Evolutionary conservation across 2,113 vertebrate species (phyloP), one percentile per base, ranked within the genome.

Genomic region (Balaeniceps rex): DNA sequence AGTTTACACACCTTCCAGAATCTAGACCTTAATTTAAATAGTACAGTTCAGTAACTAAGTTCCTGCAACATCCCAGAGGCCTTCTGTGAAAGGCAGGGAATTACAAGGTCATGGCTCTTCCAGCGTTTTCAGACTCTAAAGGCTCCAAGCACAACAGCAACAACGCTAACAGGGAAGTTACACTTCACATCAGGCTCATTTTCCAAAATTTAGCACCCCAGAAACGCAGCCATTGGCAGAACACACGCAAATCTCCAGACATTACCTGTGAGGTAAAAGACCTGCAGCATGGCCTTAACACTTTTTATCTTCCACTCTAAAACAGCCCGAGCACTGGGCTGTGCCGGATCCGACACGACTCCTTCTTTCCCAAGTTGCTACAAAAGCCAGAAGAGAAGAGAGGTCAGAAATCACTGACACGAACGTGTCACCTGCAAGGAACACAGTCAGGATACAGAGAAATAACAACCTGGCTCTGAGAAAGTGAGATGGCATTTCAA

Each of bases 181-280:
- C 7, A 7, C n/a, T 38, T 58, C 46, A 11, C 16, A 29, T 29
- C 40, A 34, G 71, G 70, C 36, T 72, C 46, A 2, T 11, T 38
- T 34, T 19, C 36, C 57, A 19, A 40, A 66, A 31, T 9, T 4
- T 7, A n/a, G 55, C 79, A 28, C 3, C 55, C 34, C 21, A 11
- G 12, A 29, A 61, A 14, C 0, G 6, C 46, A 63, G 36, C 14
- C 29, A 2, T 4, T 24, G 31, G 61, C 38, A 36, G 47, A 25
- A 66, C 6, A 2, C 16, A 21, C 0, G 1, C 34, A 15, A 46
- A 68, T 14, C n/a, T 17, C 0, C 1, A 74, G 89, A 14, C 4
- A 0, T 55, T 68, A 98, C 98, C 98, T 97, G 98, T 98, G 83
- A 98, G 96, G 80, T n/a, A 94, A 26, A 98, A 98, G 2, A 97